Base-by-base conservation (phyloP, 2,888 invertebrate species). In the Drosophila barbarae region DNA sequence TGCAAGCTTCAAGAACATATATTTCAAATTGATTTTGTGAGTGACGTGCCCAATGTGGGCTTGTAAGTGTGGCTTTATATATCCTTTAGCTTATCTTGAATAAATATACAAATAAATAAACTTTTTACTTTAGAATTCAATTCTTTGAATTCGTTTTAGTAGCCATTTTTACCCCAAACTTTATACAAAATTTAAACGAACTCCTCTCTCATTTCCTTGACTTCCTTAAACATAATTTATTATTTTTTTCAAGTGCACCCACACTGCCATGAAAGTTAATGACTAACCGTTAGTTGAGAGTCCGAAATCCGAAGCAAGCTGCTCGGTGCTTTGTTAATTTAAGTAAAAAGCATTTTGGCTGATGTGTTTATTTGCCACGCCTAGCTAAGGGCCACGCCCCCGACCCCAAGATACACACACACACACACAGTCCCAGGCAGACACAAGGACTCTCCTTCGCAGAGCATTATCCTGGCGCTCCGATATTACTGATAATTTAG, bases 331-430 rank as follows among this genome's bases (percentile, higher is more conserved):
- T 47, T 72, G 77, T 84, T 81, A 84, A 84, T 81, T 81, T 82
- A 82, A 84, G 84, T 84, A 82, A 81, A 81, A 77, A 81, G 82
- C 81, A 82, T 79, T 84, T 84, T 71, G 71, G 77, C 71, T 79
- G 82, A 82, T 84, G 84, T 84, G 82, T 81, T 81, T 81, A 84
- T 84, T 84, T 84, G 81, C 84, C 84, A 81, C 84, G 77, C 84
- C 84, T 57, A 44, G 28, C 67, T 10, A 51, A 39, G 26, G 28
- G 23, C 38, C 34, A 58, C 42, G 61, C 49, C 38, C 52, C 61
- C 9, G 18, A 34, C 6, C 23, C 28, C 44, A 39, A 1, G 42
- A 44, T 21, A 23, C 51, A 61, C 44, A 66, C 23, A 56, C 41
- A 64, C 23, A 56, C 36, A 64, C 44, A 47, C 28, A 50, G 10